A percentile compares a stretch with the other conserved stretches of the same genome.
Conservation (phyloP, 2,797 vertebrate species). For the Periparus ater region DNA sequence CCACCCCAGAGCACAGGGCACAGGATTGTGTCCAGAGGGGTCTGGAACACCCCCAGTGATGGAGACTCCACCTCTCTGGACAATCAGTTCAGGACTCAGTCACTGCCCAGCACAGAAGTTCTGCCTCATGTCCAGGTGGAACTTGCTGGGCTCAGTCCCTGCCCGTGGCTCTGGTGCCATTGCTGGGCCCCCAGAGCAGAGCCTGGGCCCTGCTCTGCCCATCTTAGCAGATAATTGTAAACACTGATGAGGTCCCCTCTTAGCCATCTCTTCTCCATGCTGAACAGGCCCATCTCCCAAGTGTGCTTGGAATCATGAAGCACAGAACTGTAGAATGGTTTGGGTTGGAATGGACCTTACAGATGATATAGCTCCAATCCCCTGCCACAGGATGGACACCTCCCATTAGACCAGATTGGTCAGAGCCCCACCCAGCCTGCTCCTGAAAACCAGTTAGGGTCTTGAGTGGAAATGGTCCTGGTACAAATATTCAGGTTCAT, state of each 20-base stretch:
- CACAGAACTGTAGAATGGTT: neutral
- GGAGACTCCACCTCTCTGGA: no score
- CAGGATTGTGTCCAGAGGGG: no score
- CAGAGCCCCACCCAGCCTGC: neutral
- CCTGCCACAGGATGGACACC: neutral
- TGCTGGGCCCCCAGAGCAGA: neutral
- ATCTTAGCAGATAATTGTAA: neutral
- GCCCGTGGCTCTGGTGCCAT: no score
- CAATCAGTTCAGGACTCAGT: no score
- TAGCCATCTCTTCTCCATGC: no score
- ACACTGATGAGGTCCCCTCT: neutral
- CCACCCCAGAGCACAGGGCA: neutral
- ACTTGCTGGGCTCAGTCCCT: no score
- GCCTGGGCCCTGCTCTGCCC: neutral
- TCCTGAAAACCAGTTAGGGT: neutral
- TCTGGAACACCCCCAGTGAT: no score
- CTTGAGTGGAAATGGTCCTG: neutral
- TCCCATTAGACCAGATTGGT: neutral
- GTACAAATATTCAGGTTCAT: neutral
- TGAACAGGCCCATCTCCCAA: neutral
- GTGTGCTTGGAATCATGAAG: neutral
- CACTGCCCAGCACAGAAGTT: no score
- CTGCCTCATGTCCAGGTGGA: no score
- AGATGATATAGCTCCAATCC: fast-evolving
- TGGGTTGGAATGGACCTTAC: neutral